Evolutionary conservation across 2,888 invertebrate species (phyloP).

Genomic region (Syrphus vitripennis): DNA sequence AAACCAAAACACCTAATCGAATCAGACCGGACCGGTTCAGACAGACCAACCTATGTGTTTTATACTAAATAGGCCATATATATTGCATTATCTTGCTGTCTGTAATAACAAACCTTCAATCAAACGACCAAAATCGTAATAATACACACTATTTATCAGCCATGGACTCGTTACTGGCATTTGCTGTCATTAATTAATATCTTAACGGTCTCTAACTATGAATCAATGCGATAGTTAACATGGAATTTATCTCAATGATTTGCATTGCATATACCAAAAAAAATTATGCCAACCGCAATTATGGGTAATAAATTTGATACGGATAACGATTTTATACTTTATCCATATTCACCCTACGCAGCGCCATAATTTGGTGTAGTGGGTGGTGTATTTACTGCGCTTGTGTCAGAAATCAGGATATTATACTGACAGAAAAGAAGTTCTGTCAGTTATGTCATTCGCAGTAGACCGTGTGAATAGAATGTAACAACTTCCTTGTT

Average conservation of each 20-base stretch:
- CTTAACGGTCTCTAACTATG: slow-evolving; percentile 65
- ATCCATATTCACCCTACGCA: slow-evolving; percentile 11
- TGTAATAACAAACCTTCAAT: slow-evolving; percentile 55
- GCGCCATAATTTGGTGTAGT: background rate
- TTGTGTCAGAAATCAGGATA: slow-evolving; percentile 42
- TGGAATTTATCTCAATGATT: slow-evolving; percentile 62
- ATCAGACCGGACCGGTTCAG: slow-evolving; percentile 25
- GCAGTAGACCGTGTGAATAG: slow-evolving; percentile 55
- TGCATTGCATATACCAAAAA: slow-evolving; percentile 42
- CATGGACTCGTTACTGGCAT: slow-evolving; percentile 64
- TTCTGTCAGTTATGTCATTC: slow-evolving; percentile 37
- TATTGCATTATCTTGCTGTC: slow-evolving; percentile 19
- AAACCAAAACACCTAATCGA: background rate
- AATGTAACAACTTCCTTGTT: slow-evolving; percentile 62
- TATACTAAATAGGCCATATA: slow-evolving; percentile 19
- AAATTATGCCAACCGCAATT: slow-evolving; percentile 46
- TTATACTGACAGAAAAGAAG: slow-evolving; percentile 31
- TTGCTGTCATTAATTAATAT: slow-evolving; percentile 63
- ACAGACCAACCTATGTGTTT: background rate
- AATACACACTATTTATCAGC: slow-evolving; percentile 60
- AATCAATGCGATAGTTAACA: slow-evolving; percentile 65
- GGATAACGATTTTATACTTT: background rate
- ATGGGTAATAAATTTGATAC: slow-evolving; percentile 50
- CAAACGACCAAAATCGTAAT: slow-evolving; percentile 56
- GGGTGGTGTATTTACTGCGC: slow-evolving; percentile 27